A percentile compares a stretch with the other conserved stretches of the same genome.
phyloP scores from a whole-genome alignment of 2,888 invertebrate species.

The Venustoraphidia nigricollis region DNA sequence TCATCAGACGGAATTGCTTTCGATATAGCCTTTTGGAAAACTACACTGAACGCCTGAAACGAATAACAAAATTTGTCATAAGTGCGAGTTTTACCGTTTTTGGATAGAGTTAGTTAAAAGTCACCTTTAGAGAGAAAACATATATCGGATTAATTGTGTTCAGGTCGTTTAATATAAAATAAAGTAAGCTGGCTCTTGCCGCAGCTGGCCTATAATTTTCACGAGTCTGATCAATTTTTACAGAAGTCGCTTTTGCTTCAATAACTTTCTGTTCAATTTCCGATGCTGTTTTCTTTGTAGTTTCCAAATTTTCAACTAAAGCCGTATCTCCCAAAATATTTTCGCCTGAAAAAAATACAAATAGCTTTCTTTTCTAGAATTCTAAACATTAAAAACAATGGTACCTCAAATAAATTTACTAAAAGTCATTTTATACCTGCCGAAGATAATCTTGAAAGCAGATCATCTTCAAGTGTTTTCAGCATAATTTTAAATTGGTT shows the following conservation, averaged over 20 bases:
- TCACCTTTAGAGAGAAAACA: slow-evolving; percentile 87
- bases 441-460: slow-evolving; percentile 76
- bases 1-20: slow-evolving; percentile 70
- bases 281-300: slow-evolving; percentile 87
- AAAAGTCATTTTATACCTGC: slow-evolving; percentile 38
- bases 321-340: slow-evolving; percentile 91
- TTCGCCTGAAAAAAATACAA: slow-evolving; percentile 25
- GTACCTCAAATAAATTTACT: too few relatives aligned
- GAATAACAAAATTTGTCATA: slow-evolving; percentile 7
- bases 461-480: slow-evolving; percentile 83
- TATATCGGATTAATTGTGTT: slow-evolving; percentile 95
- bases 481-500: slow-evolving; percentile 94
- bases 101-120: not conserved
- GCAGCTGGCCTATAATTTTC: slow-evolving; percentile 82
- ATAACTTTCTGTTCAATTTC: slow-evolving; percentile 88
- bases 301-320: slow-evolving; percentile 90
- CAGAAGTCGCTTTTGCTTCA: slow-evolving; percentile 84
- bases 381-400: too few relatives aligned
- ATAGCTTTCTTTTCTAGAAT: too few relatives aligned
- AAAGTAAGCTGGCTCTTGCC: slow-evolving; percentile 80
- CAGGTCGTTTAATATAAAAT: slow-evolving; percentile 89
- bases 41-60: slow-evolving; percentile 87
- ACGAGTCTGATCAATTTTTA: slow-evolving; percentile 83
- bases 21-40: slow-evolving; percentile 90
- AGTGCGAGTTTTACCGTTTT: slow-evolving; percentile 1